A percentile compares a stretch with the other conserved stretches of the same genome.
phyloP scores from a whole-genome alignment of 2,113 vertebrate genomes.

The Cairina moschata region DNA sequence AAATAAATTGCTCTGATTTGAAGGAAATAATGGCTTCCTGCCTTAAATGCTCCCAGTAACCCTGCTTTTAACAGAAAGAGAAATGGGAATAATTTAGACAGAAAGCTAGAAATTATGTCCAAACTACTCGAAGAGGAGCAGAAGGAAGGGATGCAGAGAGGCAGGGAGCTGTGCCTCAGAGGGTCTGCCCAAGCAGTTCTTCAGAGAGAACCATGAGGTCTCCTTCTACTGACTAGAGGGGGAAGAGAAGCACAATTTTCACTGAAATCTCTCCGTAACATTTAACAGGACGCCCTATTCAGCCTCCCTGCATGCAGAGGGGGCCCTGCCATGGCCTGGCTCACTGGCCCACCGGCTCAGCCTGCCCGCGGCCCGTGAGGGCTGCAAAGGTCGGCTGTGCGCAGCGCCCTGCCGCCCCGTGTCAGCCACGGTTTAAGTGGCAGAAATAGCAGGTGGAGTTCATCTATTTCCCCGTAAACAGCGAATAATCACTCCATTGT shows the following conservation, averaged over 20 bases:
- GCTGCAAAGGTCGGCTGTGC: background rate
- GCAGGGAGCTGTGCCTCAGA: background rate
- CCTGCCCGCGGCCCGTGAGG: background rate
- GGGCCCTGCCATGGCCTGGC: background rate
- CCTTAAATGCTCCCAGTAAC: background rate
- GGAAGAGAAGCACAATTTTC: background rate
- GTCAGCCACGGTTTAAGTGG: conserved; percentile 54
- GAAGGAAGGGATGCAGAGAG: background rate
- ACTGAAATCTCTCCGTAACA: background rate
- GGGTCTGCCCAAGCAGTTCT: background rate
- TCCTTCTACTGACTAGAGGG: background rate
- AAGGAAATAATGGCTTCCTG: background rate
- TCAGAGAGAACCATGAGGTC: background rate
- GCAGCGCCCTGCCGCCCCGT: background rate
- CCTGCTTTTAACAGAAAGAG: background rate
- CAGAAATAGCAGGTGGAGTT: conserved; percentile 63
- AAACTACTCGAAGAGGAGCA: background rate
- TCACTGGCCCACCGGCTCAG: background rate
- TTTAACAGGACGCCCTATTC: background rate
- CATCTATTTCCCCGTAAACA: conserved; percentile 61
- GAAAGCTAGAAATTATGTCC: background rate
- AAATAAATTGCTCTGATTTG: background rate
- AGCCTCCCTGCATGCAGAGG: background rate
- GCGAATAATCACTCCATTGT: conserved; percentile 64
- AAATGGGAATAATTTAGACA: background rate